phyloP scores from a whole-genome alignment of 2,113 vertebrate genomes.

The Poeciliopsis prolifica region DNA sequence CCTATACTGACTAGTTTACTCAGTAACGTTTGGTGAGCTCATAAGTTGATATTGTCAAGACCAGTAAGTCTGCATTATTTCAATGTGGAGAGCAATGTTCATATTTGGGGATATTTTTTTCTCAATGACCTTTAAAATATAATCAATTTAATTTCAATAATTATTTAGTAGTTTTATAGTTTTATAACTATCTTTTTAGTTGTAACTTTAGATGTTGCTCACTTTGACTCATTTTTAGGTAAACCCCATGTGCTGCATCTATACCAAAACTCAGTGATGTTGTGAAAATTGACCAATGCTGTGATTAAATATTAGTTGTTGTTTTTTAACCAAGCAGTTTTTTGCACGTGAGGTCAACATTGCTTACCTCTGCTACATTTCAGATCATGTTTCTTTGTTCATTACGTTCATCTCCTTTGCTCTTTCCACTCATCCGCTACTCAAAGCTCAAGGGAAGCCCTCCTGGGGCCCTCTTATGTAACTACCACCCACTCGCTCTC shows the following conservation, averaged over 20 bases:
- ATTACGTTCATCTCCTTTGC: slow-evolving; percentile 17
- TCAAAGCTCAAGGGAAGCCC: slow-evolving; percentile 63
- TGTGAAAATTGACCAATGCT: neutral
- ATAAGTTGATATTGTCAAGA: neutral
- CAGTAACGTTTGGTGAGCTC: neutral
- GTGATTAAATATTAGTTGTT: neutral
- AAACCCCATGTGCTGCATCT: neutral
- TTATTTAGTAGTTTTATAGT: neutral
- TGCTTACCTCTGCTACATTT: slow-evolving; percentile 22
- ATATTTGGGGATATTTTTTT: neutral
- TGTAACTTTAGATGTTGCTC: neutral
- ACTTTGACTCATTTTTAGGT: neutral
- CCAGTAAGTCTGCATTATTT: neutral
- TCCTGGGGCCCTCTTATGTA: slow-evolving; percentile 58
- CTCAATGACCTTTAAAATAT: neutral
- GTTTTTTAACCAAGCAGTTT: neutral
- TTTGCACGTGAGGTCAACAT: slow-evolving; percentile 43
- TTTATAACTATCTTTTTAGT: neutral
- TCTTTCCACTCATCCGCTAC: slow-evolving; percentile 37
- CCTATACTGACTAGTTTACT: too few relatives aligned
- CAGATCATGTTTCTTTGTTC: slow-evolving; percentile 13
- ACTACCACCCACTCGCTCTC: slow-evolving; percentile 47
- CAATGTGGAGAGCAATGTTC: neutral
- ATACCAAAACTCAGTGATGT: neutral
- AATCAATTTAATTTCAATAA: neutral